phyloP scores from a whole-genome alignment of 2,113 vertebrate species.

The Corythoichthys intestinalis region DNA sequence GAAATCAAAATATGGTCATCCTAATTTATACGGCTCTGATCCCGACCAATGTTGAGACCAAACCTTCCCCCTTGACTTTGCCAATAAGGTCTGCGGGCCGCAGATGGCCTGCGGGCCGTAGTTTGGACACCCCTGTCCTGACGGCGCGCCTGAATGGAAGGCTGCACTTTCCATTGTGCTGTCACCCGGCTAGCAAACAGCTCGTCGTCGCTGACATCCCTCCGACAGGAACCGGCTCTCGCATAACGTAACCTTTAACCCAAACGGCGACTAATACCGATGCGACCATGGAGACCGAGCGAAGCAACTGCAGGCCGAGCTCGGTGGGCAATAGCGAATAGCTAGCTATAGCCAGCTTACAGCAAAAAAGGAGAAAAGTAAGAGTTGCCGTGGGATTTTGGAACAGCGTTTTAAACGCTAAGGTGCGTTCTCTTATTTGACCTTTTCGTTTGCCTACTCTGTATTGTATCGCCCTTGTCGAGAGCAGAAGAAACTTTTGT shows the following conservation, averaged over 20 bases:
- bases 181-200: constrained; percentile 38
- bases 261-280: constrained; percentile 7
- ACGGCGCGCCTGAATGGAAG: constrained; percentile 38
- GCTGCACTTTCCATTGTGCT: constrained; percentile 34
- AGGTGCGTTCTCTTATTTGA: constrained; percentile 44
- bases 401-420: constrained; percentile 6
- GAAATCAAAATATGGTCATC: too few species aligned
- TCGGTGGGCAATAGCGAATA: constrained; percentile 56
- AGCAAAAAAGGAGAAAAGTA: background rate
- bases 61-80: too few species aligned
- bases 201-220: constrained; percentile 28
- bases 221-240: constrained; percentile 24
- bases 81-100: too few species aligned
- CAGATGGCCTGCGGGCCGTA: too few species aligned
- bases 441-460: constrained; percentile 25
- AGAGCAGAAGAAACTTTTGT: constrained; percentile 36
- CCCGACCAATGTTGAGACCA: too few species aligned
- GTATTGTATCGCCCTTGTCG: background rate
- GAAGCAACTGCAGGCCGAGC: constrained; percentile 64
- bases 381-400: background rate
- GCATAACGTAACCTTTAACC: constrained; percentile 18
- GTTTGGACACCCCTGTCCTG: background rate
- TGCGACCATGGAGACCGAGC: constrained; percentile 48
- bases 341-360: constrained; percentile 29
- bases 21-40: too few species aligned